phyloP scores from a whole-genome alignment of 2,797 vertebrate genomes.

The Limosa lapponica region DNA sequence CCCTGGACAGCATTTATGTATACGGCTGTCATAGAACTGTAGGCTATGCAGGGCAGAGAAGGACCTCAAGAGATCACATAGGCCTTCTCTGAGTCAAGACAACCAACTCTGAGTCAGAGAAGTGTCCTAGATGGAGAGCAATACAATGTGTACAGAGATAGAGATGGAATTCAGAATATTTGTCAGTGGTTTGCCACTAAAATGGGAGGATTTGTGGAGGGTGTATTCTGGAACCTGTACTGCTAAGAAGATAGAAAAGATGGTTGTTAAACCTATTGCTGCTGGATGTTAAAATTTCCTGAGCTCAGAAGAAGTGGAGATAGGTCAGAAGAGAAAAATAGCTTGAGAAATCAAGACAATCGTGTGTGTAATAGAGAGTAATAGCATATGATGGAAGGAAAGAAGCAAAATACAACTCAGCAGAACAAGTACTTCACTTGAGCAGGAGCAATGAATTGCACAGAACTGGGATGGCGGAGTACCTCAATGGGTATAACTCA shows the following conservation, averaged over 20 bases:
- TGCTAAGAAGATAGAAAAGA: neutral
- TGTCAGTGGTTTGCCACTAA: neutral
- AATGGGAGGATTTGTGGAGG: neutral
- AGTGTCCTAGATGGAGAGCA: neutral
- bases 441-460: neutral
- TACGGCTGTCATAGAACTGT: neutral
- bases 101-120: neutral
- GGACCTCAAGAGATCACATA: fast-evolving
- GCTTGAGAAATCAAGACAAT: neutral
- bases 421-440: neutral
- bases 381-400: neutral
- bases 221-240: neutral
- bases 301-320: neutral
- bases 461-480: neutral
- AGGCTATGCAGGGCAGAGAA: neutral
- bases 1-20: neutral
- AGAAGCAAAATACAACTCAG: neutral
- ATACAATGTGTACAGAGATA: neutral
- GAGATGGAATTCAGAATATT: neutral
- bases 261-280: neutral
- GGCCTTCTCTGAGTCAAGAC: neutral
- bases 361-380: neutral
- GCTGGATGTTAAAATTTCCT: neutral
- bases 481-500: neutral
- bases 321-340: neutral